A percentile compares a stretch with the other conserved stretches of the same genome.
Conservation (phyloP, 30 jellyfish, hydroid and myxozoan genomes). For the Morbakka virulenta region DNA sequence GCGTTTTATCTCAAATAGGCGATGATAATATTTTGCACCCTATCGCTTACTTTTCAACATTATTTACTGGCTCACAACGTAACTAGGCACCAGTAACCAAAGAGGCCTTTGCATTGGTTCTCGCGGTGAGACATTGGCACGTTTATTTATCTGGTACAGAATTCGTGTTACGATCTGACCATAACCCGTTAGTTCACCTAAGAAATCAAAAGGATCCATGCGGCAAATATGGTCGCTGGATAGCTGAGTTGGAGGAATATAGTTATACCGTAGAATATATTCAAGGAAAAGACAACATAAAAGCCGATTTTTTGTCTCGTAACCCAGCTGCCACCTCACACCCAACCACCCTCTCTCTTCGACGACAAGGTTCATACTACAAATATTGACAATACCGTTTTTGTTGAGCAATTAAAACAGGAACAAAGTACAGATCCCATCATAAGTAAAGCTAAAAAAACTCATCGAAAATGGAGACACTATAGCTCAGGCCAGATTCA, state of each 20-base stretch:
- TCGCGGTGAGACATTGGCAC: constrained; percentile 21
- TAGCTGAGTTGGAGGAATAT: constrained; percentile 13
- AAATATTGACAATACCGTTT: background rate
- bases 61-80: constrained; percentile 24
- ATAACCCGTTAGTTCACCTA: constrained; percentile 13
- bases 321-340: background rate
- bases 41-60: constrained; percentile 29
- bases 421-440: constrained; percentile 10
- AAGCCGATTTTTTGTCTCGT: constrained; percentile 20
- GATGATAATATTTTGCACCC: constrained; percentile 19
- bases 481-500: constrained; percentile 1
- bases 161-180: constrained; percentile 11
- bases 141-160: constrained; percentile 20
- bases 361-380: constrained; percentile 12
- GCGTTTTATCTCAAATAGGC: constrained; percentile 31
- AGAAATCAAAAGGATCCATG: constrained; percentile 20
- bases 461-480: background rate
- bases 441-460: background rate
- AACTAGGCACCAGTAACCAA: constrained; percentile 27
- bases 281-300: constrained; percentile 25
- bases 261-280: constrained; percentile 12
- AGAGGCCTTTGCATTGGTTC: constrained; percentile 35
- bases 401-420: background rate
- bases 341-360: constrained; percentile 15
- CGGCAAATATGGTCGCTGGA: constrained; percentile 26